These are phyloP conservation scores for Etheostoma spectabile DNA, from an alignment of 2,113 vertebrate species.

Conservation along the genomic window DNA sequence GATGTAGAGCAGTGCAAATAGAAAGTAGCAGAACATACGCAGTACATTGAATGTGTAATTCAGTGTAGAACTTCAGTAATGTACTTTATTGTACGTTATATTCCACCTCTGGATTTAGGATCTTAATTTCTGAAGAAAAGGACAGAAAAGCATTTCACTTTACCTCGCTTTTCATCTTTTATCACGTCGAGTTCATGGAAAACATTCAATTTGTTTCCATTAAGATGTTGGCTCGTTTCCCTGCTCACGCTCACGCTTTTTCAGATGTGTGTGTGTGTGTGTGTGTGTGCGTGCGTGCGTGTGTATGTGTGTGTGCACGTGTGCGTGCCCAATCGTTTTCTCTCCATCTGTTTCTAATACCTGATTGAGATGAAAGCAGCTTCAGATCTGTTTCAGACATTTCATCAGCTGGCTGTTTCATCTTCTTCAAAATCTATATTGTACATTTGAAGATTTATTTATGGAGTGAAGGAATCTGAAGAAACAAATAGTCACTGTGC, in stretches of 20 bases:
- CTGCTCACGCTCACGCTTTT: neutral
- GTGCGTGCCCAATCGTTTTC: neutral
- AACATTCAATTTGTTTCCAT: neutral
- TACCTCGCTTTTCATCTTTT: neutral
- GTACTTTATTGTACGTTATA: no score
- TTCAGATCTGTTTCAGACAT: neutral
- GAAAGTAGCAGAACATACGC: no score
- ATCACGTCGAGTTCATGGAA: neutral
- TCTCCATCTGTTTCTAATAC: constrained; percentile 53
- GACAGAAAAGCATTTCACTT: neutral
- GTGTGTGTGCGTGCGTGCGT: constrained; percentile 14
- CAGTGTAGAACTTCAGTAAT: no score
- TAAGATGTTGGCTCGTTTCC: constrained; percentile 16
- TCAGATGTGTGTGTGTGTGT: neutral
- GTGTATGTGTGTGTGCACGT: constrained; percentile 15
- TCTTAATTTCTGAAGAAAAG: neutral
- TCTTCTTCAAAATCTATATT: neutral
- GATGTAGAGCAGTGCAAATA: no score
- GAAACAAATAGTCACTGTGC: neutral
- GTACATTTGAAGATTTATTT: neutral
- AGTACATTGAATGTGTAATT: no score
- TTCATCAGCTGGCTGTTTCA: neutral
- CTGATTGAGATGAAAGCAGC: neutral
- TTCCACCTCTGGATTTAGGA: neutral
- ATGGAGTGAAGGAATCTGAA: neutral